phyloP scores from a whole-genome alignment of 2,888 invertebrate genomes.

The Myopa testacea region DNA sequence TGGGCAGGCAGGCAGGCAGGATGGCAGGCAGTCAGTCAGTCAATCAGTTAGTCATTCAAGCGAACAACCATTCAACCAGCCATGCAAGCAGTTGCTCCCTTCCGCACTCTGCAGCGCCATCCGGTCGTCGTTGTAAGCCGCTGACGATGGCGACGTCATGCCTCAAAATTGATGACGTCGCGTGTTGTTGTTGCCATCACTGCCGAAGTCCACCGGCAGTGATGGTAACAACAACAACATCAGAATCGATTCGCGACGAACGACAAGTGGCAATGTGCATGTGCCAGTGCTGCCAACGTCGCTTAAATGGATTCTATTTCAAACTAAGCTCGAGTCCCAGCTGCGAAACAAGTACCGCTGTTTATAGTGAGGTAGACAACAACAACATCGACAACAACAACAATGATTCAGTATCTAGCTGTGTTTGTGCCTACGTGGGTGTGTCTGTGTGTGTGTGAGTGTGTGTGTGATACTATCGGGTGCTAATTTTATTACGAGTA shows the following conservation, averaged over 20 bases:
- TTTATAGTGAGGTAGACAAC: slow-evolving; percentile 1
- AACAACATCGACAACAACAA: slow-evolving; percentile 16
- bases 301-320: slow-evolving; percentile 1
- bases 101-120: background rate
- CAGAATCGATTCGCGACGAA: background rate
- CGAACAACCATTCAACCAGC: slow-evolving; percentile 16
- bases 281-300: background rate
- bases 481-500: slow-evolving; percentile 26
- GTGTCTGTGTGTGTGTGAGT: slow-evolving; percentile 6
- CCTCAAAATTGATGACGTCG: slow-evolving; percentile 28
- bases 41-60: slow-evolving; percentile 14
- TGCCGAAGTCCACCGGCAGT: background rate
- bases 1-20: slow-evolving; percentile 12
- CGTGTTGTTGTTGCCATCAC: too few relatives aligned
- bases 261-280: slow-evolving; percentile 8
- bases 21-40: slow-evolving; percentile 5
- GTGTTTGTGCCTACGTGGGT: background rate
- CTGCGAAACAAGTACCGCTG: slow-evolving; percentile 13
- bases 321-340: slow-evolving; percentile 7
- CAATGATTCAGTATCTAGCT: background rate
- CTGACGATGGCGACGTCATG: slow-evolving; percentile 25
- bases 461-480: slow-evolving; percentile 18
- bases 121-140: background rate
- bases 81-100: background rate
- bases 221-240: background rate